Base-by-base conservation (phyloP, 2,888 invertebrate species). In the Agrochola litura region DNA sequence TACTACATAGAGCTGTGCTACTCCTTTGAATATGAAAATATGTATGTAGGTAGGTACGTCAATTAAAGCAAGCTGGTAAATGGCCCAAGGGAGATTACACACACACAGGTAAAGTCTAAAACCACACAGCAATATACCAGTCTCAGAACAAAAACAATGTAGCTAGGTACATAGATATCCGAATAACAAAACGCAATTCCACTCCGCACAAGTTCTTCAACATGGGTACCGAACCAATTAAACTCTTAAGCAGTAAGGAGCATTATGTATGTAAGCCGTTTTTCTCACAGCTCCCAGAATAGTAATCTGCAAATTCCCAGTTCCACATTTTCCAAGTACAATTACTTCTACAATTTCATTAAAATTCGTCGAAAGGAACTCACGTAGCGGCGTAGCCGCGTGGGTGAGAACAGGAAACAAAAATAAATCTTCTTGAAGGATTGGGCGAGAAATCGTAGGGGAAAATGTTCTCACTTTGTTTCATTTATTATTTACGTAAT, bases 401-500 rank as follows among this genome's bases (percentile, higher is more conserved):
- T 70, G 65, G 43, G 73, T 73, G 70, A 68, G 64, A 63, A 60
- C 46, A 43, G 67, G 73, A 66, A 79, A 75, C 73, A 65, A 73
- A 37, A 69, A 86, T 82, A 81, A 84, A 85, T 86, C 85, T 73
- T 73, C 56, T 22, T 81, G 84, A 86, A 64, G 54, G 19, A 86
- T 85, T 84, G 68, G 43, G 56, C 12, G 58, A 52, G 69, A 54
- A 75, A 84, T 78, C 76, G 68, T 56, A 19, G 46, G 30, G n/a
- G 25, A 79, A 73, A 61, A 71, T 69, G 71, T 76, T 84, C 73
- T 71, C 72, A 74, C 78, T 69, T 80, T 75, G 41, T 60, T 74
- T 56, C 77, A 76, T 87, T 79, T 79, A 84, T 82, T 87, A 87
- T 86, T 84, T 58, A 82, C 61, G 12, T 76, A 72, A 64, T 65